Conservation (phyloP, 2,888 invertebrate species). For the Rapana venosa region DNA sequence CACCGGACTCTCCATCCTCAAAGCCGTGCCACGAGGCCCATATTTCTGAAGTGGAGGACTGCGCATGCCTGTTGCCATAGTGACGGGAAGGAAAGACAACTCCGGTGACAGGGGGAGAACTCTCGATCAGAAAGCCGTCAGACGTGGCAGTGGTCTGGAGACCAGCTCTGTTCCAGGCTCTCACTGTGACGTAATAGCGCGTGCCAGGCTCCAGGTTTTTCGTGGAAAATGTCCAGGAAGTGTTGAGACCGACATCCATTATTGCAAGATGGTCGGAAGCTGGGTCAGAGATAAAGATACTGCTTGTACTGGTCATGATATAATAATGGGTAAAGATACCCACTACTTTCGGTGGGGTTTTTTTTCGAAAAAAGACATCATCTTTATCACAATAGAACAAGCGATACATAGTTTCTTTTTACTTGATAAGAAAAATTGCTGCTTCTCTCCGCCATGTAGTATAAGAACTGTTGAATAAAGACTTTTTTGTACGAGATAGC, state of each 20-base stretch:
- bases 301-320: background rate
- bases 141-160: conserved; percentile 51
- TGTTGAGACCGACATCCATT: conserved; percentile 46
- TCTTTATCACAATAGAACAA: too few relatives aligned
- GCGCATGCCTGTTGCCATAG: conserved; percentile 49
- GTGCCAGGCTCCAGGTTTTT: conserved; percentile 47
- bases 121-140: conserved; percentile 57
- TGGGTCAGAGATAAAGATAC: background rate
- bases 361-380: too few relatives aligned
- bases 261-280: background rate
- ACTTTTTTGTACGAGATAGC: too few relatives aligned
- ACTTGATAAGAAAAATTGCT: too few relatives aligned
- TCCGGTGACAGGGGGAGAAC: conserved; percentile 54
- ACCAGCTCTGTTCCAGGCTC: conserved; percentile 58
- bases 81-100: conserved; percentile 56
- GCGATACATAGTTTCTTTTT: too few relatives aligned
- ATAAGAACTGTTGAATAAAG: too few relatives aligned
- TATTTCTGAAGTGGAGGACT: conserved; percentile 45
- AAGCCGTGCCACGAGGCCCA: conserved; percentile 58
- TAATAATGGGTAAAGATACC: background rate
- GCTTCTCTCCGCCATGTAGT: too few relatives aligned
- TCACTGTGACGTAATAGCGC: conserved; percentile 52
- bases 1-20: conserved; percentile 51
- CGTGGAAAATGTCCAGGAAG: conserved; percentile 45
- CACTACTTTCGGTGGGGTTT: too few relatives aligned